Conservation (phyloP, 2,888 invertebrate genomes). For the Synergus gifuensis region DNA sequence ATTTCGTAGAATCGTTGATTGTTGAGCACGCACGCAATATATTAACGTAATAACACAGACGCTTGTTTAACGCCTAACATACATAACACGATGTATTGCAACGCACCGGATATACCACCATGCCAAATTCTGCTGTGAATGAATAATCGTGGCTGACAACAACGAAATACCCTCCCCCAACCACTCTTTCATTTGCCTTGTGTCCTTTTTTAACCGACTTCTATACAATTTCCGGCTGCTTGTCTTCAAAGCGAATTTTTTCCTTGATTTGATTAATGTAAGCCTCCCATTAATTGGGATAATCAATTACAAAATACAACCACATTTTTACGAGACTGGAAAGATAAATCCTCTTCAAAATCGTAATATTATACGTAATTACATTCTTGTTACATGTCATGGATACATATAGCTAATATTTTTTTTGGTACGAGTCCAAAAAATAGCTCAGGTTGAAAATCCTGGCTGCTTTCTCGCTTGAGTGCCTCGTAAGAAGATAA, state of each 20-base stretch:
- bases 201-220: not conserved
- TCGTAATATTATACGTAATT: no score
- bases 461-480: not conserved
- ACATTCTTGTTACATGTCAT: not conserved
- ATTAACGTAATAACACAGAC: conserved; percentile 35
- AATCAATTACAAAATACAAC: no score
- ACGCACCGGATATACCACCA: conserved; percentile 62
- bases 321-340: no score
- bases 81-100: conserved; percentile 64
- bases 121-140: conserved; percentile 61
- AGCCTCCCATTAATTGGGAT: no score
- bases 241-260: not conserved
- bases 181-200: not conserved
- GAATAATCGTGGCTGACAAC: conserved; percentile 80
- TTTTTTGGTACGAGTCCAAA: not conserved
- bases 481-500: conserved; percentile 16
- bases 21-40: conserved; percentile 3
- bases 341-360: no score
- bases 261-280: not conserved
- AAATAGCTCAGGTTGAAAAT: not conserved
- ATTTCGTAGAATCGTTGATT: not conserved
- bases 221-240: not conserved
- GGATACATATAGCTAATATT: not conserved
- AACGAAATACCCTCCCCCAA: conserved; percentile 72
- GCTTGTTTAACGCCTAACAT: conserved; percentile 56